Evolutionary conservation across 2,797 vertebrate species (phyloP).

Genomic region (Vultur gryphus): DNA sequence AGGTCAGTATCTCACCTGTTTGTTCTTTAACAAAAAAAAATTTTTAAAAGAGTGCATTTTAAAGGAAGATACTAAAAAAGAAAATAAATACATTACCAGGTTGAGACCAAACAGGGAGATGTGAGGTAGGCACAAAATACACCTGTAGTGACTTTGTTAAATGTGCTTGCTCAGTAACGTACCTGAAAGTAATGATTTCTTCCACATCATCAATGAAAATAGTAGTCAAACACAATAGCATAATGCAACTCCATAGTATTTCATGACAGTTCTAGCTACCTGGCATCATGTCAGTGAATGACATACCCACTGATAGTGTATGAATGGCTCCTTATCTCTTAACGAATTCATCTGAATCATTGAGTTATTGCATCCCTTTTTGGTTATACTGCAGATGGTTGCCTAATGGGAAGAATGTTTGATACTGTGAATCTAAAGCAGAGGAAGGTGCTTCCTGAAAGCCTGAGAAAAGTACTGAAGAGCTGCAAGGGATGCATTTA

Average conservation of each 20-base stretch:
- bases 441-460: not conserved
- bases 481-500: not conserved
- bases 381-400: not conserved
- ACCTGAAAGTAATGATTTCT: not conserved
- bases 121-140: not conserved
- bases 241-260: not conserved
- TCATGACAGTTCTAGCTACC: not conserved
- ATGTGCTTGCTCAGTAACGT: not conserved
- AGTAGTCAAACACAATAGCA: not conserved
- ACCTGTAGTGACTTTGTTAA: not conserved
- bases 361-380: not conserved
- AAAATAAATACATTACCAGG: not conserved
- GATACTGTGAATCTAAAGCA: not conserved
- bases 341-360: not conserved
- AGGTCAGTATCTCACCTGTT: not conserved
- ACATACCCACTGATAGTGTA: not conserved
- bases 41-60: not conserved
- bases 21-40: not conserved
- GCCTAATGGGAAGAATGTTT: not conserved
- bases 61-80: not conserved
- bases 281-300: not conserved
- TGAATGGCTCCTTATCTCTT: not conserved
- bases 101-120: not conserved
- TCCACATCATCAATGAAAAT: not conserved
- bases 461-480: not conserved